phyloP scores from a whole-genome alignment of 2,113 vertebrate species.

The Psophia crepitans region DNA sequence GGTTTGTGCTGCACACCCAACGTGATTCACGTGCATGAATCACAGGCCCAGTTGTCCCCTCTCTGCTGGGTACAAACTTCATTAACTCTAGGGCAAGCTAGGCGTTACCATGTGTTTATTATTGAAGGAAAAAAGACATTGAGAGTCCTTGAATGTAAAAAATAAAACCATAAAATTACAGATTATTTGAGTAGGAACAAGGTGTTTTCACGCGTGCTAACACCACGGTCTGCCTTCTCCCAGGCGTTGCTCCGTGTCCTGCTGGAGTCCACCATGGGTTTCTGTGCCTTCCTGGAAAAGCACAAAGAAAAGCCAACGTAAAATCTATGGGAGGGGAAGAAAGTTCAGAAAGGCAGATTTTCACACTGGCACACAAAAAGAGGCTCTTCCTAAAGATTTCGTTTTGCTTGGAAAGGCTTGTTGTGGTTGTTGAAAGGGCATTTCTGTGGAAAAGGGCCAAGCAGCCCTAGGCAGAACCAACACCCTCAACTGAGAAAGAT shows the following conservation, averaged over 20 bases:
- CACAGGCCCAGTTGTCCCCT: background rate
- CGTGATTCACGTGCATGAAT: rapidly evolving
- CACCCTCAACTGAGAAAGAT: constrained; percentile 45
- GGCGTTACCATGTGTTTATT: background rate
- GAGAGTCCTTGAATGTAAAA: background rate
- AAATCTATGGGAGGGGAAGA: background rate
- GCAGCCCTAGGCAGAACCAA: constrained; percentile 40
- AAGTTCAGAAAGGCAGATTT: background rate
- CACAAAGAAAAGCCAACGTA: background rate
- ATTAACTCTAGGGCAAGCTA: background rate
- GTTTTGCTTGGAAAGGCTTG: background rate
- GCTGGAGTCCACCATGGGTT: background rate
- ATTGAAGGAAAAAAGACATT: background rate
- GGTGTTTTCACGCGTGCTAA: background rate
- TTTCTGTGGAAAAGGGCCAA: constrained; percentile 29
- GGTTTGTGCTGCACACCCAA: rapidly evolving
- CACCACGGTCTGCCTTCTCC: background rate
- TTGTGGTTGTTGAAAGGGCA: constrained; percentile 21
- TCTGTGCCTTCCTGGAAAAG: background rate
- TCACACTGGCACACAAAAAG: background rate
- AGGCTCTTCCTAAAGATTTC: background rate
- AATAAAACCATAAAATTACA: too few relatives aligned
- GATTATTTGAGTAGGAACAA: background rate
- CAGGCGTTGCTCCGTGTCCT: rapidly evolving
- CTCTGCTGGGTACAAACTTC: background rate